Percentiles rank a stretch among this genome's conserved stretches.
phyloP scores from a whole-genome alignment of 92 coral and sea anemone species.

The Palythoa grandiflora region DNA sequence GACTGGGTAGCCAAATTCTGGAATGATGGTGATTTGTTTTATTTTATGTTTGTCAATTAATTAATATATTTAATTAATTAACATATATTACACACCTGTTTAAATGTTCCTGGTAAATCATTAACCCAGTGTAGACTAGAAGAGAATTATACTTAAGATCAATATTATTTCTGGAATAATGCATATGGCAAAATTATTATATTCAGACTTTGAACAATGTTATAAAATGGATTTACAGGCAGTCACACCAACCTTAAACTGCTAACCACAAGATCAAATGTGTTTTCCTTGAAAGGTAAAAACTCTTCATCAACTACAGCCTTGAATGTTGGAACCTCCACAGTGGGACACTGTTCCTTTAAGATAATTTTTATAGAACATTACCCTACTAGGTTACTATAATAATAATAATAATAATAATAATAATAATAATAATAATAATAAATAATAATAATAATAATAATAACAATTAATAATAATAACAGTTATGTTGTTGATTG shows the following conservation, averaged over 20 bases:
- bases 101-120: conserved; percentile 92
- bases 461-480: too few species aligned
- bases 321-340: conserved; percentile 77
- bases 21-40: too few species aligned
- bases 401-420: neutral
- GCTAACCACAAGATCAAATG: conserved; percentile 92
- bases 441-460: too few species aligned
- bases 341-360: conserved; percentile 73
- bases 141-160: neutral
- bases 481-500: too few species aligned
- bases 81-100: conserved; percentile 64
- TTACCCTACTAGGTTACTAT: too few species aligned
- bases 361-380: neutral
- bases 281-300: conserved; percentile 81
- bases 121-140: conserved; percentile 96
- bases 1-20: too few species aligned
- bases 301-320: conserved; percentile 93
- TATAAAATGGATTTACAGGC: neutral
- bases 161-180: neutral
- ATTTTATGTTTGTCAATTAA: too few species aligned
- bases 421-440: too few species aligned
- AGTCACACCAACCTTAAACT: conserved; percentile 76
- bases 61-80: too few species aligned
- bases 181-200: neutral
- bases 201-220: neutral